Evolutionary conservation across 2,888 invertebrate genomes (phyloP).

Genomic region (Gasteruption jaculator): DNA sequence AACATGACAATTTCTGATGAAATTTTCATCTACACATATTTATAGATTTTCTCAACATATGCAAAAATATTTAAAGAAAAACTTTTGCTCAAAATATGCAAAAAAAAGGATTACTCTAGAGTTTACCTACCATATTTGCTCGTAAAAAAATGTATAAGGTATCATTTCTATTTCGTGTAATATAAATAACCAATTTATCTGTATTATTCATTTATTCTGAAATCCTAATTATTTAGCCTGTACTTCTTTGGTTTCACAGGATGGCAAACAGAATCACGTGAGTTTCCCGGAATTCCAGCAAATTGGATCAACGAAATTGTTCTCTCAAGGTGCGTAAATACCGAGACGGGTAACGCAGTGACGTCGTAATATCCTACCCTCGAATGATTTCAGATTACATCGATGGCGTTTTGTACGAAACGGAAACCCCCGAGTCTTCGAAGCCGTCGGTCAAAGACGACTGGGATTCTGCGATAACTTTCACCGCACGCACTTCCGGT

Average conservation of each 20-base stretch:
- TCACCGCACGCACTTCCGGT: conserved; percentile 86
- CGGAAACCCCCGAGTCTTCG: conserved; percentile 56
- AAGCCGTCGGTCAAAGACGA: conserved; percentile 63
- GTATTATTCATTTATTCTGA: no score
- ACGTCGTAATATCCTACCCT: neutral
- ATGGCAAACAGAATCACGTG: conserved; percentile 82
- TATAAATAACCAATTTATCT: no score
- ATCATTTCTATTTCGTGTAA: no score
- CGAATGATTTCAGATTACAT: conserved; percentile 68
- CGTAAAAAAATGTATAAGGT: no score
- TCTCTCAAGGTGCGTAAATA: conserved; percentile 71
- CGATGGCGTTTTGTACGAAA: conserved; percentile 75
- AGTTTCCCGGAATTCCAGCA: conserved; percentile 87
- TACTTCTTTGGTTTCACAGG: conserved; percentile 57
- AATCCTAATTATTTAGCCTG: neutral
- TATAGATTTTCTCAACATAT: no score
- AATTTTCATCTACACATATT: no score
- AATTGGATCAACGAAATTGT: conserved; percentile 82
- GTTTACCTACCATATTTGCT: no score
- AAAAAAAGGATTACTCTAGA: no score
- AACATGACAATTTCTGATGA: no score
- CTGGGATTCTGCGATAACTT: conserved; percentile 84
- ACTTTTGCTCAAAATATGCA: no score
- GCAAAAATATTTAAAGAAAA: no score
- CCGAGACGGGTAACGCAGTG: neutral